These are phyloP conservation scores for Cyanistes caeruleus DNA, from an alignment of 2,113 vertebrate genomes.

Conservation along the genomic window DNA sequence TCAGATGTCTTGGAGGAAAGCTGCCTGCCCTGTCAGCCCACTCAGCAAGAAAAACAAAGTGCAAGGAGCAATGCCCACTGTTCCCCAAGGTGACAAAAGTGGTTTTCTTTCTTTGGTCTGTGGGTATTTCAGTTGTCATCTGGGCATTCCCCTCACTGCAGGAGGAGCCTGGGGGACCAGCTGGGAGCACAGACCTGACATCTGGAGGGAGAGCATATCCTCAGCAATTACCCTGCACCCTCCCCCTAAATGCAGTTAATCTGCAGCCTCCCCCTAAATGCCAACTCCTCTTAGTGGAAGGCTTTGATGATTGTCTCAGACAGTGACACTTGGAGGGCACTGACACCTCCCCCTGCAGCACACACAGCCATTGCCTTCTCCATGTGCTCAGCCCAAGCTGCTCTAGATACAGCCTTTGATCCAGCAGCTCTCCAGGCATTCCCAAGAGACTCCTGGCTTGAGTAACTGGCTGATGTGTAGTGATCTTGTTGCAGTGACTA, in stretches of 20 bases:
- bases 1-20: neutral
- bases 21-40: neutral
- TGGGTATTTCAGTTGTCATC: neutral
- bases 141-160: neutral
- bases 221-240: neutral
- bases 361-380: neutral
- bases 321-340: neutral
- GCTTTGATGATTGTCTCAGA: neutral
- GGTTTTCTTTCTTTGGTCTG: neutral
- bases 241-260: too few relatives aligned
- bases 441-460: neutral
- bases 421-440: neutral
- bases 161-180: neutral
- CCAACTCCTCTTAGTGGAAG: fast-evolving
- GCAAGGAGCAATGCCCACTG: neutral
- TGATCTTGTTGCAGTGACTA: too few relatives aligned
- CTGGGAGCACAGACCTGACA: neutral
- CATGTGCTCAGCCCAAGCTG: neutral
- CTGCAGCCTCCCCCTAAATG: neutral
- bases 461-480: neutral
- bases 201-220: neutral
- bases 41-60: neutral
- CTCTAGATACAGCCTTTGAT: neutral
- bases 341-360: fast-evolving
- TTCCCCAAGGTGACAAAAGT: neutral